Evolutionary conservation across 1,140 invertebrate genomes (phyloP), one percentile per base, ranked within the genome.

Genomic region (Drosophila rhopaloa): DNA sequence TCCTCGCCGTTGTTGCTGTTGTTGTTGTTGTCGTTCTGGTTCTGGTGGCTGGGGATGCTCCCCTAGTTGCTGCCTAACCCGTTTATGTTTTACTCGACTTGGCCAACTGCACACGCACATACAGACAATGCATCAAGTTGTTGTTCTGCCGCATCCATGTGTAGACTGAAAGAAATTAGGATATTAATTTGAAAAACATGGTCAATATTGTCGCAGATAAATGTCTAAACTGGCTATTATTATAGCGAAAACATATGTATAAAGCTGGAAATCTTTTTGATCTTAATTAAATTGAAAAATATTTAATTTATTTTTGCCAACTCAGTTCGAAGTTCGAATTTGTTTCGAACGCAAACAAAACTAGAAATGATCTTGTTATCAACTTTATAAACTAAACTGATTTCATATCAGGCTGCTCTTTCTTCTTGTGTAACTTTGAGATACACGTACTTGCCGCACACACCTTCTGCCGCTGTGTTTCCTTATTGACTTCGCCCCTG

Each of bases 51-150:
- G 44, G 58, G 62, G 66, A 61, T 78, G 54, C 74, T 74, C 48
- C 54, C 74, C 58, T 51, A 57, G 63, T 44, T 70, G 73, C 68
- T 84, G 72, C 59, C 70, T 90, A 86, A 90, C 79, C 77, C 79
- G 82, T 90, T 85, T 88, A 75, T 68, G 62, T 72, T 89, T 79
- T 90, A 88, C 67, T 81, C 76, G 83, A 86, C 70, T 67, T 76
- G 85, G 79, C 70, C 77, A 81, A 76, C 62, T 60, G 2, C 47
- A 73, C 74, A 85, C 79, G 83, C 79, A 83, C 67, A 83, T 76
- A 73, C 76, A 75, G 65, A 73, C 71, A 86, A 79, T 81, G 68
- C 79, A 82, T 81, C 79, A 82, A 79, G 76, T 77, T 65, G 51
- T 47, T 76, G 65, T 72, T 74, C 57, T 65, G 47, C 58, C 37